These are phyloP conservation scores for Andrena dorsata DNA, from an alignment of 2,888 invertebrate species.

Conservation along the genomic window DNA sequence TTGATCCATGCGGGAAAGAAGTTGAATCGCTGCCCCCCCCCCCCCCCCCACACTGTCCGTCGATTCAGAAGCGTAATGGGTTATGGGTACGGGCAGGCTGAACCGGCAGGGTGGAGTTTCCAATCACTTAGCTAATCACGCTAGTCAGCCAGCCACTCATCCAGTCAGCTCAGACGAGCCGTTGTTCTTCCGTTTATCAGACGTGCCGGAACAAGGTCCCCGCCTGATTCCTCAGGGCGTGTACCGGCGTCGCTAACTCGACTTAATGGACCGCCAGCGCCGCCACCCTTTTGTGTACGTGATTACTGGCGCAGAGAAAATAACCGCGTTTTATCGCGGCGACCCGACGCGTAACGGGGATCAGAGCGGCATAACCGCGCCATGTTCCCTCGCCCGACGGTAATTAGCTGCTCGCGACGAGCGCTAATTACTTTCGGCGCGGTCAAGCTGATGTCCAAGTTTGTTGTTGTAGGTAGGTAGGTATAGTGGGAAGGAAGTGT, in stretches of 20 bases:
- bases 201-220: conserved; percentile 62
- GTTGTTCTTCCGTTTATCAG: conserved; percentile 69
- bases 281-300: conserved; percentile 42
- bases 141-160: conserved; percentile 74
- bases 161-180: conserved; percentile 55
- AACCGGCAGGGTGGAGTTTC: conserved; percentile 74
- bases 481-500: too few species aligned
- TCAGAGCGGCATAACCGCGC: background rate
- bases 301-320: conserved; percentile 29
- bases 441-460: too few species aligned
- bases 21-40: conserved; percentile 20
- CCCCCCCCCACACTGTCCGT: background rate
- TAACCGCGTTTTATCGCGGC: conserved; percentile 15
- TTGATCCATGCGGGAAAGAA: conserved; percentile 43
- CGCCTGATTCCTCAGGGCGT: conserved; percentile 69
- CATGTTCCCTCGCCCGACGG: conserved; percentile 5
- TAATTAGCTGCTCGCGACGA: conserved; percentile 19
- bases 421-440: conserved; percentile 35
- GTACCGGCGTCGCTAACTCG: conserved; percentile 67
- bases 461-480: too few species aligned
- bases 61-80: conserved; percentile 56
- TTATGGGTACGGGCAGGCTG: conserved; percentile 58
- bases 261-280: conserved; percentile 63
- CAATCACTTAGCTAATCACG: conserved; percentile 82
- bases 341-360: background rate